Evolutionary conservation across 2,797 vertebrate species (phyloP), one percentile per base, ranked within the genome.

Genomic region (Anas bernieri): DNA sequence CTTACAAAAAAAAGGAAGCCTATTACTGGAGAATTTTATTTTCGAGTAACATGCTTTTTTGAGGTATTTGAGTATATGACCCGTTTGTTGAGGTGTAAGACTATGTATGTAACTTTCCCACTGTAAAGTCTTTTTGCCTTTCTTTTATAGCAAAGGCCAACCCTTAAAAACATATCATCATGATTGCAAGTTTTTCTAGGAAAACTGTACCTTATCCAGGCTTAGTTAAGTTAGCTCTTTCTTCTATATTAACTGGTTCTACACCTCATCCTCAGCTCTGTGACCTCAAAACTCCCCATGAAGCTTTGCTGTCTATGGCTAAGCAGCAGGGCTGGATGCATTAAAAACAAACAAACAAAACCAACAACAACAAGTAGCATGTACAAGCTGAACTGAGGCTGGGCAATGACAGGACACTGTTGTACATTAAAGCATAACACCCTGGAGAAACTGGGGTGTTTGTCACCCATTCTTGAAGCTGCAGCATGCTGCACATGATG

Each of bases 1-100:
- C 73, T 70, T 66, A 54, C 16, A 50, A 35, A 73, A 76, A 76
- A 50, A 52, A 93, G 73, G 79, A 87, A 37, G 13, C 14, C 30
- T 80, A 67, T 90, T 96, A 74, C 84, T 94, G 74, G 90, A 79
- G 23, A 96, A 88, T 83, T 96, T 95, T 96, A 45, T 96, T 96
- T 76, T 86, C 35, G 72, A 33, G 43, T 68, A 89, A 80, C 62
- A 78, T 88, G 48, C 12, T 86, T 96, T 96, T 97, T 83, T 86
- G 95, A 93, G 58, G 5, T 90, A 80, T 52, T 92, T 72, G 77
- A 92, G 59, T 73, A 59, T 26, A 56, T 39, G 78, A 87, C 55
- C 50, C 88, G 55, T 92, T 80, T 48, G 64, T 59, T 83, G 67
- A 89, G 23, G 50, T 64, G 69, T 74, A 83, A 95, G 78, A 91